Evolutionary conservation across 2,888 invertebrate species (phyloP), one percentile per base, ranked within the genome.

Genomic region (Byasa hedistus): DNA sequence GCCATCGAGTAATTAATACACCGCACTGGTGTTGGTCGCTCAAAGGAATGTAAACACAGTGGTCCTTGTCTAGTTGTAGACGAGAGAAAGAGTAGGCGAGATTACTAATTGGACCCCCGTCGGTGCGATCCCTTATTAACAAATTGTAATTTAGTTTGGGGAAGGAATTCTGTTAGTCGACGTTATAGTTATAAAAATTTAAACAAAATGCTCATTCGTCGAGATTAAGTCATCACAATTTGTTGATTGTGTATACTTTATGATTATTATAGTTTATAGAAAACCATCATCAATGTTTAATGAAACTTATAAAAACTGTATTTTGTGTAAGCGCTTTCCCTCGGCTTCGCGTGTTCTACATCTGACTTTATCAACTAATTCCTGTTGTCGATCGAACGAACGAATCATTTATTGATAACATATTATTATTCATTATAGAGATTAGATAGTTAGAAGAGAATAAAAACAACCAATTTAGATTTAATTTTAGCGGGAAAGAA

Each of bases 71-170:
- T 68, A 2, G 23, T 8, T 4, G 1, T 19, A 60, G 15, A 7
- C 21, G 4, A 58, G 62, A 72, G 72, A 71, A 66, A 61, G 75
- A 76, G 32, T 68, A 19, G 56, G 39, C 72, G 71, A 67, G 65
- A 71, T 70, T 74, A 82, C 80, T 82, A 83, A 84, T 82, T 81
- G 76, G 82, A 78, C 83, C 83, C 83, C 84, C 79, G 79, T 77
- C 75, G 83, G 72, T 79, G 73, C 71, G 74, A 63, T 71, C 73
- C 75, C 73, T 75, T 76, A 77, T 72, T 71, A 72, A 69, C 71
- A 63, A 68, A 68, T 62, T 64, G 64, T 68, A 69, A 70, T 69
- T 69, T 63, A 59, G 56, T 64, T 59, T 63, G 57, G 51, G 65
- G 56, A 56, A 48, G 44, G 51, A 44, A 59, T 67, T 64, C 63